These are phyloP conservation scores for Himalopsyche phryganea DNA, from an alignment of 1,140 invertebrate genomes.

Conservation along the genomic window DNA sequence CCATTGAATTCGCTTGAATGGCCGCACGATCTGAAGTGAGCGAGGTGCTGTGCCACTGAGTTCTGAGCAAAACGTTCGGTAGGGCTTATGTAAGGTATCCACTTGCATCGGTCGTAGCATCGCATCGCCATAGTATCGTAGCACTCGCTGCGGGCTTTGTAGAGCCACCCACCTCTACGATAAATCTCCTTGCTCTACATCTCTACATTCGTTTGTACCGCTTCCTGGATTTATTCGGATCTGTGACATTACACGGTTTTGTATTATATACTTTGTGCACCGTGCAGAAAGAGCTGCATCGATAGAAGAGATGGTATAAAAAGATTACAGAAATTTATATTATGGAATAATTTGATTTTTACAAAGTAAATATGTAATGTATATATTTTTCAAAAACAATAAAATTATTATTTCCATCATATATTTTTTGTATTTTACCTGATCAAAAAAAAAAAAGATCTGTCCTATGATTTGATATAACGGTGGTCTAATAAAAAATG, in stretches of 20 bases:
- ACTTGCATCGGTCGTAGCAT: slow-evolving; percentile 13
- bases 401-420: too few relatives aligned
- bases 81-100: slow-evolving; percentile 25
- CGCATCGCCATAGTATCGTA: neutral
- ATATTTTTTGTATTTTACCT: too few relatives aligned
- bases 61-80: slow-evolving; percentile 1
- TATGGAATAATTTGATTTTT: too few relatives aligned
- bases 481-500: too few relatives aligned
- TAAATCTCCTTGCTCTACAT: slow-evolving; percentile 19
- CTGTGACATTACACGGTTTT: slow-evolving; percentile 12
- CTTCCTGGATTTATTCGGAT: slow-evolving; percentile 17
- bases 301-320: too few relatives aligned
- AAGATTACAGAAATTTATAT: too few relatives aligned
- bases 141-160: slow-evolving; percentile 3
- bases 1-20: slow-evolving; percentile 16
- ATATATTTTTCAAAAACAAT: too few relatives aligned
- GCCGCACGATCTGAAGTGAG: slow-evolving; percentile 15
- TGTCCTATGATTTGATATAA: too few relatives aligned
- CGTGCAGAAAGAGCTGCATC: too few relatives aligned
- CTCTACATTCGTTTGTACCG: slow-evolving; percentile 5
- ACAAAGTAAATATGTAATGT: too few relatives aligned
- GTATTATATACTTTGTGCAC: slow-evolving; percentile 21
- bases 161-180: slow-evolving; percentile 3
- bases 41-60: neutral
- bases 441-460: too few relatives aligned